Conservation (phyloP, 2,888 invertebrate species). For the Harpalus rubripes region DNA sequence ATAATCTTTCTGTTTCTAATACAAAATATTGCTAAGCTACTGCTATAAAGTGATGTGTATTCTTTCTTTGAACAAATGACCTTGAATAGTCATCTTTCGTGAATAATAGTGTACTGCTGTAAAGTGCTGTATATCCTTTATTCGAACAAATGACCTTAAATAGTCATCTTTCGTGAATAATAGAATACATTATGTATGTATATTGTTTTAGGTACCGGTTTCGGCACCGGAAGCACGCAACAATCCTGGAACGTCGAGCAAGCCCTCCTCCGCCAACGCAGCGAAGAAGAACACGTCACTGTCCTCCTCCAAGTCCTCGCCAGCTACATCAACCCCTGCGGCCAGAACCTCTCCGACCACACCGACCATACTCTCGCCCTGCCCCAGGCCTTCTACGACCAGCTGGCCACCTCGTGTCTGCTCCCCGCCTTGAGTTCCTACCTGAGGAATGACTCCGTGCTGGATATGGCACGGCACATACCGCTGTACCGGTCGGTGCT, state of each 20-base stretch:
- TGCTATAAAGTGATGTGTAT: too few relatives aligned
- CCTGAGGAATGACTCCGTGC: slow-evolving; percentile 95
- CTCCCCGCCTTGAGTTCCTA: slow-evolving; percentile 94
- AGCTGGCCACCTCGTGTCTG: slow-evolving; percentile 90
- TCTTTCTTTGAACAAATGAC: too few relatives aligned
- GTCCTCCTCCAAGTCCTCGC: slow-evolving; percentile 86
- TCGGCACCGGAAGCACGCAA: slow-evolving; percentile 96
- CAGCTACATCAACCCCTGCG: slow-evolving; percentile 91
- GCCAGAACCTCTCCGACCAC: slow-evolving; percentile 75
- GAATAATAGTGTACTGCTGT: too few relatives aligned
- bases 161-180: too few relatives aligned
- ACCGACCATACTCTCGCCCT: slow-evolving; percentile 78
- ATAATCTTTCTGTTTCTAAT: too few relatives aligned
- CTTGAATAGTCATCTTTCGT: too few relatives aligned
- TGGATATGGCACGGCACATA: slow-evolving; percentile 98
- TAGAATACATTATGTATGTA: too few relatives aligned
- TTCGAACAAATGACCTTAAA: too few relatives aligned
- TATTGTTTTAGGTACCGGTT: slow-evolving; percentile 84
- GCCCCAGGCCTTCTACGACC: slow-evolving; percentile 86
- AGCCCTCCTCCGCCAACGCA: slow-evolving; percentile 91
- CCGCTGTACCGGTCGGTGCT: slow-evolving; percentile 93
- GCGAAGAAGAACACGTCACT: slow-evolving; percentile 96
- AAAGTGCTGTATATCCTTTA: too few relatives aligned
- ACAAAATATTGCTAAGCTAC: too few relatives aligned
- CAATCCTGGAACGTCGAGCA: slow-evolving; percentile 98